Conservation (phyloP, 2,797 vertebrate species). For the Chiroxiphia lanceolata region DNA sequence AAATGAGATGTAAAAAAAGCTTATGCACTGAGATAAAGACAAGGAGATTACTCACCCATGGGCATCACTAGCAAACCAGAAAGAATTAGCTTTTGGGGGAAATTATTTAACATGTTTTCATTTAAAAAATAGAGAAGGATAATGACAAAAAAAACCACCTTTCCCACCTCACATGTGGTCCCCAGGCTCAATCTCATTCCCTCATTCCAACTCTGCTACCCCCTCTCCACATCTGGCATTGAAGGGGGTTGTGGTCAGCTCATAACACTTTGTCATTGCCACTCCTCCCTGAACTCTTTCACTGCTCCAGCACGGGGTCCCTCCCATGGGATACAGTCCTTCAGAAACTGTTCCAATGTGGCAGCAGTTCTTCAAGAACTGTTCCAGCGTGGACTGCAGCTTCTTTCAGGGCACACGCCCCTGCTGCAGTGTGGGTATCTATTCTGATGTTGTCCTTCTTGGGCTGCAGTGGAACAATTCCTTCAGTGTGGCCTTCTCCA, state of each 20-base stretch:
- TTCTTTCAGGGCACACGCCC: neutral
- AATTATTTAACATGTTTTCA: neutral
- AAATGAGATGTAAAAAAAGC: neutral
- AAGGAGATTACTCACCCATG: neutral
- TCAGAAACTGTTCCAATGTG: neutral
- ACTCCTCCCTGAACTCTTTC: neutral
- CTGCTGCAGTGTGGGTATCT: neutral
- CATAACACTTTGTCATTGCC: neutral
- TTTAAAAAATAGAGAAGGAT: neutral
- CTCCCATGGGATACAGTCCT: neutral
- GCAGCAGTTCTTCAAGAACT: neutral
- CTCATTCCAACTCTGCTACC: neutral
- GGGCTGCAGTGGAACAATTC: neutral
- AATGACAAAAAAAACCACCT: neutral
- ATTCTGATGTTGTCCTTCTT: accelerated
- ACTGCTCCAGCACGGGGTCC: neutral
- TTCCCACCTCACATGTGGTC: neutral
- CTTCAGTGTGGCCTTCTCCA: neutral
- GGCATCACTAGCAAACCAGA: neutral
- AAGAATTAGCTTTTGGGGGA: accelerated
- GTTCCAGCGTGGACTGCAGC: neutral
- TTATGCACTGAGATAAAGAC: neutral
- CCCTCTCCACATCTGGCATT: accelerated
- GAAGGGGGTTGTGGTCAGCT: neutral
- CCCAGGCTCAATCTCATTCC: neutral